Conservation (phyloP, 2,797 vertebrate genomes). For the Phylloscopus collybita region DNA sequence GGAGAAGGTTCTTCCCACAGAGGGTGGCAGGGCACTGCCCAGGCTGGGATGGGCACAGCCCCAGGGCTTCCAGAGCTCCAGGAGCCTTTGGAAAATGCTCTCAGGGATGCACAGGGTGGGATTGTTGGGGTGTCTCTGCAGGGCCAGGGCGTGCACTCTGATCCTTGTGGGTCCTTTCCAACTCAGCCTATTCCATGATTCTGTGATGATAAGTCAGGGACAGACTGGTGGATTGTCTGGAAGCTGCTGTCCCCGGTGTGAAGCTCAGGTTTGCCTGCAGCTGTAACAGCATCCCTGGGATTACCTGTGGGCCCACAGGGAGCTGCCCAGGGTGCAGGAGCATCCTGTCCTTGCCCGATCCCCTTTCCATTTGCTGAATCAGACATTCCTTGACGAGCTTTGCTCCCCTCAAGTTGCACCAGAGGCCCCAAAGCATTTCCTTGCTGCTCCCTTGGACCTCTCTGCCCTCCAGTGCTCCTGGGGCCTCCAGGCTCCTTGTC, state of each 20-base stretch:
- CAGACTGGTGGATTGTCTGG: neutral
- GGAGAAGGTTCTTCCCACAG: neutral
- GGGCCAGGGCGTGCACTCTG: neutral
- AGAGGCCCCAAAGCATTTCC: fast-evolving
- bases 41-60: neutral
- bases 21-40: neutral
- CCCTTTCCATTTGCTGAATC: neutral
- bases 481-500: neutral
- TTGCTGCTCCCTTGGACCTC: no score
- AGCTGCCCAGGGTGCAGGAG: neutral
- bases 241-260: neutral
- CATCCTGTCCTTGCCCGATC: neutral
- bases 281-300: neutral
- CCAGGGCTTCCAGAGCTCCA: neutral
- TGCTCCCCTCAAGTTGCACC: neutral
- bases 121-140: neutral
- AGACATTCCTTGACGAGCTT: neutral
- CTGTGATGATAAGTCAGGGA: neutral
- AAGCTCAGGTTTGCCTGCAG: neutral
- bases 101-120: neutral
- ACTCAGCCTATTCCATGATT: neutral
- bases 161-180: neutral
- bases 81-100: fast-evolving
- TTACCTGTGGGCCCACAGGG: neutral
- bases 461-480: neutral